Base-by-base conservation (phyloP, 2,888 invertebrate species). In the Alsophila aescularia region DNA sequence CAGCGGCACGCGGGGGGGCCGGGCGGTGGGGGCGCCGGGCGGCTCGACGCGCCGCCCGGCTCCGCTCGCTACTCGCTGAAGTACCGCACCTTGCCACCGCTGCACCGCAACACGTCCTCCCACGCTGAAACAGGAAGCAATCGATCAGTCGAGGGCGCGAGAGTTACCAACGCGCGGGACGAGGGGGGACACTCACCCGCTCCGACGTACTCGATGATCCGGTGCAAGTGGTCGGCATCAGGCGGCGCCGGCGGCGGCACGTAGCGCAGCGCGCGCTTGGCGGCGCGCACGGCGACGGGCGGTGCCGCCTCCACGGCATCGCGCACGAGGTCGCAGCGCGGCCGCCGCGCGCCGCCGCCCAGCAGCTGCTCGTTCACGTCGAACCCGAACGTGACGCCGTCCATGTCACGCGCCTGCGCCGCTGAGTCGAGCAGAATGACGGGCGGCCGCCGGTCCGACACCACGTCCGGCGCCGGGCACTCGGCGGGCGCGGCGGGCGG, bases 301-400 rank as follows among this genome's bases (percentile, higher is more conserved):
- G 73, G 14, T 84, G 58, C 50, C 52, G 59, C 50, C 52, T 50
- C 62, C 40, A 48, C 52, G 29, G 75, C 76, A 71, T 76, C 79
- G 53, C 78, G 77, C 65, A 83, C 61, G 55, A 81, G 69, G 77
- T 81, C 82, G 71, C 79, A 79, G 62, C 81, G 79, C 58, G 73
- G 72, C 15, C 75, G 73, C 13, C 77, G 73, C 59, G 65, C 61
- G 24, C 82, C 84, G 3, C 88, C 89, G 55, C 92, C 89, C 70
- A 96, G 85, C 71, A 96, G 90, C 79, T 95, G 94, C 83, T 95
- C 95, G 85, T 96, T 95, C 57, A 96, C 90, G 76, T 95, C 96
- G 84, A 96, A 96, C 10, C 96, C 96, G 83, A 97, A 97, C 31
- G 96, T 96, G 53, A 96, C 93, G 71, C 94, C 95, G 74, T 93